These are phyloP conservation scores for Fundulus diaphanus DNA, from an alignment of 2,797 vertebrate genomes.

Conservation along the genomic window DNA sequence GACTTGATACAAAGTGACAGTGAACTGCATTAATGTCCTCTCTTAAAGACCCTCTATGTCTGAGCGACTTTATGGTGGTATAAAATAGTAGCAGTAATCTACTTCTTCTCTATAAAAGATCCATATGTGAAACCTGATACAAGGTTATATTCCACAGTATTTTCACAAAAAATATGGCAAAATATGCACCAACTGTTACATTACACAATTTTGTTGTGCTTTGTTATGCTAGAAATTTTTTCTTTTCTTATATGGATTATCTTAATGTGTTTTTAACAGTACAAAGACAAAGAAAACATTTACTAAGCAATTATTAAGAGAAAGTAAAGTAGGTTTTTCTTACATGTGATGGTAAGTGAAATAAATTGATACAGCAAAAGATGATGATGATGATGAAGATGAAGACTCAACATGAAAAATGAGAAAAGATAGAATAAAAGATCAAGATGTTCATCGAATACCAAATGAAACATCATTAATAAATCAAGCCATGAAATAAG, in stretches of 20 bases:
- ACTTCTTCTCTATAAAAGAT: slow-evolving; percentile 69
- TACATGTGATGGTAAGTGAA: slow-evolving; percentile 62
- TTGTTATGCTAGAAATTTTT: background rate
- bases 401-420: slow-evolving; percentile 60
- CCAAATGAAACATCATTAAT: slow-evolving; percentile 62
- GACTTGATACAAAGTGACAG: slow-evolving; percentile 70
- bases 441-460: slow-evolving; percentile 52
- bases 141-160: slow-evolving; percentile 35
- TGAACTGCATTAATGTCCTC: slow-evolving; percentile 70
- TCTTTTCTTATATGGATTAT: background rate
- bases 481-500: slow-evolving; percentile 19
- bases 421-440: slow-evolving; percentile 64
- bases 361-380: slow-evolving; percentile 53
- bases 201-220: background rate
- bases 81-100: slow-evolving; percentile 71
- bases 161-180: slow-evolving; percentile 29
- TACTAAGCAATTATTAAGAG: slow-evolving; percentile 14
- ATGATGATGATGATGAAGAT: slow-evolving; percentile 51
- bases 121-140: slow-evolving; percentile 63
- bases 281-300: background rate
- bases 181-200: background rate
- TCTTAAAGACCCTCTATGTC: slow-evolving; percentile 70
- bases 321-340: slow-evolving; percentile 39
- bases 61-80: slow-evolving; percentile 68
- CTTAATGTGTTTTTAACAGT: background rate